phyloP scores from a whole-genome alignment of 2,797 vertebrate species.

The Nyctibius grandis region DNA sequence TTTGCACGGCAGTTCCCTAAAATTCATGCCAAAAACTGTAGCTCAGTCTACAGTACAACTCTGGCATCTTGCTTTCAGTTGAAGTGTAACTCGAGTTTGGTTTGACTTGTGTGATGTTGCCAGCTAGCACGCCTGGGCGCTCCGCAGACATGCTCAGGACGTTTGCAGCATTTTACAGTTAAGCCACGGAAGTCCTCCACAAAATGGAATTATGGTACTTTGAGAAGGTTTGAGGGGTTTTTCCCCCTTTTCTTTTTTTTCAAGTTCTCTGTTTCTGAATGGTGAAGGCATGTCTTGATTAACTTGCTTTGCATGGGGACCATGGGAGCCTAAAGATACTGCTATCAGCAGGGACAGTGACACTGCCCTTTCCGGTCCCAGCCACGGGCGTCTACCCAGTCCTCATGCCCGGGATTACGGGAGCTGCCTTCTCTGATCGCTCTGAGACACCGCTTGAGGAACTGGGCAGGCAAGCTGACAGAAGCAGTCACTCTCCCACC shows the following conservation, averaged over 20 bases:
- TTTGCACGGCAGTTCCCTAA: background rate
- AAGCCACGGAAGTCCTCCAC: background rate
- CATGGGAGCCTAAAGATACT: background rate
- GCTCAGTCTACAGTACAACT: background rate
- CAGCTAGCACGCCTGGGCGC: background rate
- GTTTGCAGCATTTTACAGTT: background rate
- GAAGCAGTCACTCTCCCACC: background rate
- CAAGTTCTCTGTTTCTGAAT: background rate
- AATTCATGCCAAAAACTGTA: background rate
- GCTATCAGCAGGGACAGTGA: background rate
- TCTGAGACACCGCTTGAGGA: background rate
- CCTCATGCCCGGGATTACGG: fast-evolving
- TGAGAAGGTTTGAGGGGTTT: background rate
- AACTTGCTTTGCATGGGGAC: background rate
- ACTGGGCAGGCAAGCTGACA: too few relatives aligned
- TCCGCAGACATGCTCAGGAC: background rate
- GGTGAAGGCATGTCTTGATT: background rate
- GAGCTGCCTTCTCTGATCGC: background rate
- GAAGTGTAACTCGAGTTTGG: background rate
- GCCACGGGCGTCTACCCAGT: fast-evolving
- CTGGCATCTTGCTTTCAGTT: background rate
- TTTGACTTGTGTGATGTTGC: background rate
- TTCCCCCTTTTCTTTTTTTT: background rate
- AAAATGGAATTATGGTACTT: background rate
- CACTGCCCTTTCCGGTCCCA: background rate